These are phyloP conservation scores for Cepaea nemoralis DNA, from an alignment of 1,140 invertebrate genomes.

Conservation along the genomic window DNA sequence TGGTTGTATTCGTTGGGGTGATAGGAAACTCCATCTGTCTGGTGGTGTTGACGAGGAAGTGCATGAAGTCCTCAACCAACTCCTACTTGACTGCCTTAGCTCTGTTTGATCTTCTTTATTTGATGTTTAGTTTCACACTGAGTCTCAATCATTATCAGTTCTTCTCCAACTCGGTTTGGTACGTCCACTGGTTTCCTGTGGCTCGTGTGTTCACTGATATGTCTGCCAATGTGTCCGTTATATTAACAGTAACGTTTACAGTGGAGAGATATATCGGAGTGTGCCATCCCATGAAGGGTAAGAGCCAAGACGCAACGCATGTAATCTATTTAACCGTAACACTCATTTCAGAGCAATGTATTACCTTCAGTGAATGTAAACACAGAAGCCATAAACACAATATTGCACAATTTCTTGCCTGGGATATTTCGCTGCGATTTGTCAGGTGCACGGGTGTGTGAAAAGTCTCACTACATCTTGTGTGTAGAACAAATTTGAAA, in stretches of 20 bases:
- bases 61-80: conserved; percentile 93
- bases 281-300: conserved; percentile 82
- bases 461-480: too few relatives aligned
- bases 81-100: conserved; percentile 90
- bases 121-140: conserved; percentile 76
- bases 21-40: conserved; percentile 89
- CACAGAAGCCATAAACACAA: too few relatives aligned
- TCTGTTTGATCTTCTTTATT: conserved; percentile 84
- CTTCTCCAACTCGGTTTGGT: conserved; percentile 75
- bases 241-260: conserved; percentile 84
- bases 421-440: too few relatives aligned
- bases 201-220: conserved; percentile 78
- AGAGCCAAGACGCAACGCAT: too few relatives aligned
- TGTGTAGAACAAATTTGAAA: too few relatives aligned
- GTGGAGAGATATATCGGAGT: conserved; percentile 84
- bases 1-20: conserved; percentile 85
- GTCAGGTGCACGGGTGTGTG: too few relatives aligned
- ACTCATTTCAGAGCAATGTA: too few relatives aligned
- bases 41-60: conserved; percentile 86
- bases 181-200: conserved; percentile 68
- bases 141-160: conserved; percentile 74
- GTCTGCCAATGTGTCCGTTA: conserved; percentile 79
- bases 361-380: too few relatives aligned
- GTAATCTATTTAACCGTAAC: too few relatives aligned
- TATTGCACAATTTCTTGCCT: too few relatives aligned